Evolutionary conservation across 1,140 invertebrate genomes (phyloP), one percentile per base, ranked within the genome.

Genomic region (Formica exsecta): DNA sequence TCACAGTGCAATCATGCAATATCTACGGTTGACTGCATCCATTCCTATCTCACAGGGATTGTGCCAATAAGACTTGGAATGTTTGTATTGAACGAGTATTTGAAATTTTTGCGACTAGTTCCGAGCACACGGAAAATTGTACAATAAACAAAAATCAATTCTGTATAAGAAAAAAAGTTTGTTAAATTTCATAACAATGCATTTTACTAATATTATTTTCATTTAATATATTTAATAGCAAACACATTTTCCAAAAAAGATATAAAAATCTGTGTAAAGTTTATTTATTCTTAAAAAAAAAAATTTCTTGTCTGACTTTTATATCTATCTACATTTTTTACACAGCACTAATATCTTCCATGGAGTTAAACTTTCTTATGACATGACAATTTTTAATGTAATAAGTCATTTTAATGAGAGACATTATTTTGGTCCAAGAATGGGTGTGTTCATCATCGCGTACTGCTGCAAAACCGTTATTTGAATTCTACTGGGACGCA

Each of bases 1-100:
- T 68, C 84, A 29, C 38, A 25, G 64, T 19, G 61, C 62, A 61
- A 77, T 84, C 79, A 68, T 74, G 57, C 41, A 54, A 81, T 89
- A 84, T 87, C 76, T 70, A 54, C 38, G 36, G 64, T 32, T 38
- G 66, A 54, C 29, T 68, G 32, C 75, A 36, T 48, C 6, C 19
- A 48, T 54, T 62, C 36, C 73, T 62, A 79, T 68, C 22, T n/a
- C 19, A 68, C 32, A 79, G 44, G 0, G 41, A 65, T 65, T 36
- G 9, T 7, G 36, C 48, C 32, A 38, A 9, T 68, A 79, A 79
- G 76, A 68, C 32, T 36, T 68, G 32, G 44, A 68, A 54, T 22
- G 41, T 68, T 79, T 68, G 62, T 51, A 51, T 68, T 25, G 44
- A 79, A 13, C 32, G 19, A 13, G 66, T 57, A 13, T 68, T 62